These are phyloP conservation scores for Cisticola juncidis DNA, from an alignment of 2,113 vertebrate genomes.

Conservation along the genomic window DNA sequence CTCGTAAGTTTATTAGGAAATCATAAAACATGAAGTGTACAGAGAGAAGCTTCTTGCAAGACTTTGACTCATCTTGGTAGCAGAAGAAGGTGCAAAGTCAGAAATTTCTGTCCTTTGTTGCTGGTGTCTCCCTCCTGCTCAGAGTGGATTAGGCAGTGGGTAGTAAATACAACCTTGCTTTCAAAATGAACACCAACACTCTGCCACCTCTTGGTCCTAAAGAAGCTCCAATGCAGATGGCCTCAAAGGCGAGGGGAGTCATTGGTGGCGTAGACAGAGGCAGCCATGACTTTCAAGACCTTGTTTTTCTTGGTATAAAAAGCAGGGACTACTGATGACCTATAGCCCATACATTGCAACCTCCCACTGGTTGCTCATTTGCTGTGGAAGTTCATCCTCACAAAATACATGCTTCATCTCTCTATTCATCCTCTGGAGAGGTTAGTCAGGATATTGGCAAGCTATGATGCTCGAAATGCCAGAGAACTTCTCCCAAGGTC, in stretches of 20 bases:
- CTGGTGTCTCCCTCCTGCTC: not conserved
- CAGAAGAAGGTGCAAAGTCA: not conserved
- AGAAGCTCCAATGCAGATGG: fast-evolving
- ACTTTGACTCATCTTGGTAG: not conserved
- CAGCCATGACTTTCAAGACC: not conserved
- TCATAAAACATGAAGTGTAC: not conserved
- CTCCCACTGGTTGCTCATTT: not conserved
- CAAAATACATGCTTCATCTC: not conserved
- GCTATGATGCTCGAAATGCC: not conserved
- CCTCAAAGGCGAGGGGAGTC: not conserved
- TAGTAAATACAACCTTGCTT: not conserved
- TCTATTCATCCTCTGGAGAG: not conserved
- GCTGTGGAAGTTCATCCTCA: not conserved
- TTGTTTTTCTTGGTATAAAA: not conserved
- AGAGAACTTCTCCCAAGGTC: not conserved
- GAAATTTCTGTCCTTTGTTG: not conserved
- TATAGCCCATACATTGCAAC: not conserved
- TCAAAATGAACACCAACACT: not conserved
- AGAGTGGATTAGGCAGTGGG: fast-evolving
- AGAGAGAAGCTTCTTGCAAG: not conserved
- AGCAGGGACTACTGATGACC: not conserved
- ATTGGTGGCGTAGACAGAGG: not conserved
- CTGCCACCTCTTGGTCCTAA: not conserved
- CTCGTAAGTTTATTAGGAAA: not conserved
- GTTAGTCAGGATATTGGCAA: not conserved